Conservation (phyloP, 2,113 vertebrate species). For the Pyrgilauda ruficollis region DNA sequence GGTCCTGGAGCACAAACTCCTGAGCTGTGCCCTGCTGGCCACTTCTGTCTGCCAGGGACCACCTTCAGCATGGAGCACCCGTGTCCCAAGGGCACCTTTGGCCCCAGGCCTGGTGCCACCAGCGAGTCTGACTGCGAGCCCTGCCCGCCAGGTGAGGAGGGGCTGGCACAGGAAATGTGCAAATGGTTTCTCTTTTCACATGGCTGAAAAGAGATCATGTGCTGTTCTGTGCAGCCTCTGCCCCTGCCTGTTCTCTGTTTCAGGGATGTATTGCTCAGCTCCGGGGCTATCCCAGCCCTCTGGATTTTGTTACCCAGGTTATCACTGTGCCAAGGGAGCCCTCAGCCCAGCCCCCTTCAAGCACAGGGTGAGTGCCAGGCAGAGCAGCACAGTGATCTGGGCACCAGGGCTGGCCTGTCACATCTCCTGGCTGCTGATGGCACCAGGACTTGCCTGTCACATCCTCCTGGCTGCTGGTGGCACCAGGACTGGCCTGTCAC, state of each 20-base stretch:
- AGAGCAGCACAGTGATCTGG: background rate
- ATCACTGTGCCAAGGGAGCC: conserved; percentile 82
- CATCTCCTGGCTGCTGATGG: background rate
- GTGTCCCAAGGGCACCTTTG: conserved; percentile 83
- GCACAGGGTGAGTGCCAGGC: conserved; percentile 64
- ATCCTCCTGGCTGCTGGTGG: too few species aligned
- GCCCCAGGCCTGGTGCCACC: conserved; percentile 71
- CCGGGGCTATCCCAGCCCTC: conserved; percentile 79
- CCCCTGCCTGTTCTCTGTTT: background rate
- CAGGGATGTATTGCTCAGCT: conserved; percentile 87
- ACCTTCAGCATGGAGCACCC: conserved; percentile 73
- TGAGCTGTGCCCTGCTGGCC: conserved; percentile 73
- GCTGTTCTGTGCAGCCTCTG: background rate
- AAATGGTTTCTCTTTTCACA: accelerated
- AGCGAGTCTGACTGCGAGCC: conserved; percentile 74
- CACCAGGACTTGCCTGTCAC: background rate
- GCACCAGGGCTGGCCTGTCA: background rate
- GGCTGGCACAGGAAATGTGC: background rate
- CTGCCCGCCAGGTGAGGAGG: conserved; percentile 82
- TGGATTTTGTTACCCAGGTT: conserved; percentile 82
- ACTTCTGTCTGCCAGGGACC: conserved; percentile 82
- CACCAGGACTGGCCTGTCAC: background rate
- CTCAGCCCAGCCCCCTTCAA: conserved; percentile 77
- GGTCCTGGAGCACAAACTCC: conserved; percentile 66
- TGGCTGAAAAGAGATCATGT: accelerated